Percentiles rank a stretch among this genome's conserved stretches.
Conservation (phyloP, 1,140 invertebrate species). For the Ostrea denselamellosa region DNA sequence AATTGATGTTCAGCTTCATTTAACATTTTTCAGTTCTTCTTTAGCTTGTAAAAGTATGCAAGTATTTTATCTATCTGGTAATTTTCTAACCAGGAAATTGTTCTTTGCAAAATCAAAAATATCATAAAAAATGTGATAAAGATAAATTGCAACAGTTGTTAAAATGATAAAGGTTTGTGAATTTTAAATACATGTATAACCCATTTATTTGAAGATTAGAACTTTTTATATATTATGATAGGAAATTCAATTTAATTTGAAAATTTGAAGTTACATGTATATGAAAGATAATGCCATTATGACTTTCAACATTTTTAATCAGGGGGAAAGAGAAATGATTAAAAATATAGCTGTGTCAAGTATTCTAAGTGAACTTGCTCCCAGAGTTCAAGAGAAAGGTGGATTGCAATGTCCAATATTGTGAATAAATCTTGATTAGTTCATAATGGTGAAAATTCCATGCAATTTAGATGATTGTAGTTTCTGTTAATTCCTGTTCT, state of each 20-base stretch:
- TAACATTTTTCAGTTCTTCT: slow-evolving; percentile 13
- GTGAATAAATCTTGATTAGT: slow-evolving; percentile 37
- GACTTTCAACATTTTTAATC: neutral
- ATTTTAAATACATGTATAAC: neutral
- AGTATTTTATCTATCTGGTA: neutral
- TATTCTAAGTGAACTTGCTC: neutral
- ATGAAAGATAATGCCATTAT: neutral
- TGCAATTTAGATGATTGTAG: slow-evolving; percentile 26
- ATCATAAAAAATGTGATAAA: neutral
- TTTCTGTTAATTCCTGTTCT: slow-evolving; percentile 29
- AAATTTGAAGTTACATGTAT: neutral
- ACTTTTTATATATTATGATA: neutral
- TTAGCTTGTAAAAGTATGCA: neutral
- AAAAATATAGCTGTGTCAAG: neutral
- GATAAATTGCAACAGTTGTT: slow-evolving; percentile 13
- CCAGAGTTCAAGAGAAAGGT: slow-evolving; percentile 13
- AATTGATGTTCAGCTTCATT: slow-evolving; percentile 9
- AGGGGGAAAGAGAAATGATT: neutral
- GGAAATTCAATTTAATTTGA: neutral
- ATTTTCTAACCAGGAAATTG: neutral
- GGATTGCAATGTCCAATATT: slow-evolving; percentile 3
- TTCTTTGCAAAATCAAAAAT: slow-evolving; percentile 8
- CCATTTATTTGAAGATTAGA: neutral
- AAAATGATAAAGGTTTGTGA: neutral
- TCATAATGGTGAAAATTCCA: slow-evolving; percentile 34